Percentiles rank a stretch among this genome's conserved stretches.
phyloP scores from a whole-genome alignment of 2,888 invertebrate genomes.

The Schizaphis graminum region DNA sequence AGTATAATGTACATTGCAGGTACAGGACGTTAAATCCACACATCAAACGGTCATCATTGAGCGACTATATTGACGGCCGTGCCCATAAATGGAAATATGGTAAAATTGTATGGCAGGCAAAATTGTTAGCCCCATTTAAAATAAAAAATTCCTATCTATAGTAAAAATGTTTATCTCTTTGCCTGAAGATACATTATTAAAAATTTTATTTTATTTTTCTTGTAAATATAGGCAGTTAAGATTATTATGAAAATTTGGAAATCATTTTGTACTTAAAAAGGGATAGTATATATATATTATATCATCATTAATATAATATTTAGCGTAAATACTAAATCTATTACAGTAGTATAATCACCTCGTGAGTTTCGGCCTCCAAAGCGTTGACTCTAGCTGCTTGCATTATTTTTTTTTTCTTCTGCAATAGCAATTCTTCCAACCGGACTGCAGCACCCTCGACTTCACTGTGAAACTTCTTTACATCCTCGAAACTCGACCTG shows the following conservation, averaged over 20 bases:
- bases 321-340: not conserved
- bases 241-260: not conserved
- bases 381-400: slow-evolving; percentile 55
- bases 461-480: slow-evolving; percentile 52
- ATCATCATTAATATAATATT: not conserved
- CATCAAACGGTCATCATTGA: not conserved
- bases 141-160: not conserved
- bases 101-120: not conserved
- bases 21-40: slow-evolving; percentile 34
- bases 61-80: not conserved
- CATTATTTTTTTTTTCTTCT: slow-evolving; percentile 54
- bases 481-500: slow-evolving; percentile 62
- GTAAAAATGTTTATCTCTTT: not conserved
- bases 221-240: not conserved
- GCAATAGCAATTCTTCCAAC: slow-evolving; percentile 44
- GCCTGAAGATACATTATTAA: not conserved
- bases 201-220: not conserved
- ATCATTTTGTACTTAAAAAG: not conserved
- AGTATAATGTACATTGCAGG: not conserved
- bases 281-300: not conserved
- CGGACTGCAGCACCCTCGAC: slow-evolving; percentile 51
- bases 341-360: slow-evolving; percentile 21
- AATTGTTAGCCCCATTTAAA: not conserved
- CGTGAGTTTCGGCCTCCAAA: slow-evolving; percentile 51
- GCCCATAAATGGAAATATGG: not conserved